These are phyloP conservation scores for Coreius guichenoti DNA, from an alignment of 2,797 vertebrate genomes.

Conservation along the genomic window DNA sequence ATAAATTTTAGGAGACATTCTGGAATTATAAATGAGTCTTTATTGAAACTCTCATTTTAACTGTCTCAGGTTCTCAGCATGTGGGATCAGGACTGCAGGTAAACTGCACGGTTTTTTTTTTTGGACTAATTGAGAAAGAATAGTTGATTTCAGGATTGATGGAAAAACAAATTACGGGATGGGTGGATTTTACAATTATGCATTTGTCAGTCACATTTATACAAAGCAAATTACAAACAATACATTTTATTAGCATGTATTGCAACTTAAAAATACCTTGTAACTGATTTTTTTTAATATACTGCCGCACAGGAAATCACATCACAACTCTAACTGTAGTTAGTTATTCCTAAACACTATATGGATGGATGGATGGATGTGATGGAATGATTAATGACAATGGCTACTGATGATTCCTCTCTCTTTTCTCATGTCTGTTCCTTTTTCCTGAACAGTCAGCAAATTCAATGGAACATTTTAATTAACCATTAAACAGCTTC, in stretches of 20 bases:
- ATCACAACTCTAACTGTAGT: background rate
- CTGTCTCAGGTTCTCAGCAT: background rate
- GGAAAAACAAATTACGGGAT: no score
- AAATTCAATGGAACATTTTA: conserved; percentile 68
- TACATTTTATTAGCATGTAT: no score
- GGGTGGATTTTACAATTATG: no score
- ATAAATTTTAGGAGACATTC: background rate
- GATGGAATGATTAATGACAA: background rate
- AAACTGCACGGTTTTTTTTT: background rate
- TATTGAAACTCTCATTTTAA: background rate
- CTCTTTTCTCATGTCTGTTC: background rate
- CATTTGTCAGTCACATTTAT: no score
- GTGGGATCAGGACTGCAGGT: background rate
- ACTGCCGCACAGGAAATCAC: background rate
- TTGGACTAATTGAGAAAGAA: no score
- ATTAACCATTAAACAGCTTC: conserved; percentile 72
- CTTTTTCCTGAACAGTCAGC: conserved; percentile 17
- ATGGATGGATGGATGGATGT: background rate
- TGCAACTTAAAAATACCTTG: no score
- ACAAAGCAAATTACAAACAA: no score
- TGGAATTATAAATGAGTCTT: background rate
- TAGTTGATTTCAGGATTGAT: no score
- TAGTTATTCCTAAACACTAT: background rate
- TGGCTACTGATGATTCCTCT: background rate
- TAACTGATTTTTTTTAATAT: background rate